These are phyloP conservation scores for Spodoptera frugiperda DNA, from an alignment of 1,140 invertebrate species.

Conservation along the genomic window DNA sequence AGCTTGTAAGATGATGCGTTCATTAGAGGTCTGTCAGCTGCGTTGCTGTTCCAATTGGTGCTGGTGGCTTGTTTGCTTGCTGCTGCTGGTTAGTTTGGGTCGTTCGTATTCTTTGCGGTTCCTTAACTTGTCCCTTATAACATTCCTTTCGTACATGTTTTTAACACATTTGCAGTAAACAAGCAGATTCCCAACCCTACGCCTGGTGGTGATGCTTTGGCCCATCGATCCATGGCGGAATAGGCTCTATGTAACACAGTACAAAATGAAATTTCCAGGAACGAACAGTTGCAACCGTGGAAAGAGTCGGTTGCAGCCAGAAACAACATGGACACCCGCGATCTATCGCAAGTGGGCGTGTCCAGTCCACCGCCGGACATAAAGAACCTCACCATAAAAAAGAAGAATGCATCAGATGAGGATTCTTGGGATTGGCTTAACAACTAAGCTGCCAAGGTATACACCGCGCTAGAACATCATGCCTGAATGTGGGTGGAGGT, in stretches of 20 bases:
- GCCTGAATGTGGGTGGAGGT: too few relatives aligned
- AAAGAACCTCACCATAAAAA: slow-evolving; percentile 72
- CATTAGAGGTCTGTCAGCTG: too few relatives aligned
- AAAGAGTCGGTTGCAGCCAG: slow-evolving; percentile 71
- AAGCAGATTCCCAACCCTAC: not conserved
- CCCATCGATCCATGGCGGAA: too few relatives aligned
- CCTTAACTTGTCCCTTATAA: too few relatives aligned
- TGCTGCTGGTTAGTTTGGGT: too few relatives aligned
- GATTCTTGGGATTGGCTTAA: slow-evolving; percentile 82
- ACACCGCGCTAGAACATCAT: not conserved
- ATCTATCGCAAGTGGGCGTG: slow-evolving; percentile 76
- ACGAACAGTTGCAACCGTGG: slow-evolving; percentile 74
- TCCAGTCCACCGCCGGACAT: slow-evolving; percentile 75
- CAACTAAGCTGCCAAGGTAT: slow-evolving; percentile 58
- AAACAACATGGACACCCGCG: slow-evolving; percentile 74
- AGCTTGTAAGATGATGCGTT: too few relatives aligned
- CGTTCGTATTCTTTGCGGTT: too few relatives aligned
- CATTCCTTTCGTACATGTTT: too few relatives aligned
- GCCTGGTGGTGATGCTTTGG: not conserved
- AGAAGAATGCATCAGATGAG: slow-evolving; percentile 62
- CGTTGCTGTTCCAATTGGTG: too few relatives aligned
- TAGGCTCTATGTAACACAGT: not conserved
- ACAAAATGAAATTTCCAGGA: slow-evolving; percentile 58
- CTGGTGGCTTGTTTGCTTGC: too few relatives aligned
- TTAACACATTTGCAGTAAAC: too few relatives aligned